These are phyloP conservation scores for Euura lappo DNA, from an alignment of 1,140 invertebrate species.

Conservation along the genomic window DNA sequence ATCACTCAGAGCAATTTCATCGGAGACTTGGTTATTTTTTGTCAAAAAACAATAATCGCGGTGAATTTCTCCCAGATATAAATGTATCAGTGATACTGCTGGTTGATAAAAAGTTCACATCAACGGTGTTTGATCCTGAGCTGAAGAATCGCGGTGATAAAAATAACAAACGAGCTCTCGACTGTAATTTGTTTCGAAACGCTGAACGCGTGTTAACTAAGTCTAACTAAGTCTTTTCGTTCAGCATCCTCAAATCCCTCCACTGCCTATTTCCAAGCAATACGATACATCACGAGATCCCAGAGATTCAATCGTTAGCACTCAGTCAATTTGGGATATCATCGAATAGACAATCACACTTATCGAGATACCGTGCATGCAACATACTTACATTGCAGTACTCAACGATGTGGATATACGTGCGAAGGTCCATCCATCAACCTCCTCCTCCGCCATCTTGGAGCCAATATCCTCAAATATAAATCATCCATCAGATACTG, in stretches of 20 bases:
- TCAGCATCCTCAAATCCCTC: neutral
- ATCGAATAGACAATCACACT: neutral
- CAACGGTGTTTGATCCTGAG: neutral
- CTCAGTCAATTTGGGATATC: neutral
- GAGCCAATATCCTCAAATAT: constrained; percentile 43
- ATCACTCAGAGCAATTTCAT: neutral
- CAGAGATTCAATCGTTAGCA: neutral
- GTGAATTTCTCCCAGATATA: neutral
- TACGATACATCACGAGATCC: neutral
- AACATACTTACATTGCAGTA: neutral
- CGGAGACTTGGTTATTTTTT: neutral
- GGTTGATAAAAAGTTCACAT: constrained; percentile 2
- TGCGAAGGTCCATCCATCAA: constrained; percentile 28
- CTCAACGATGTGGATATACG: constrained; percentile 23
- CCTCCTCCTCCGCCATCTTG: constrained; percentile 39
- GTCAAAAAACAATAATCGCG: neutral
- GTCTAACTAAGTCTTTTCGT: neutral
- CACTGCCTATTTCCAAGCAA: neutral
- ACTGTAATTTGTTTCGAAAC: constrained; percentile 5
- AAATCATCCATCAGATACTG: constrained; percentile 41
- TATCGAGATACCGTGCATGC: neutral
- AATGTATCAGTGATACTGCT: neutral
- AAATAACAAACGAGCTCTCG: neutral
- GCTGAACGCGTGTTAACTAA: neutral
- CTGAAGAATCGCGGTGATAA: neutral